A percentile compares a stretch with the other conserved stretches of the same genome.
Evolutionary conservation across 2,888 invertebrate genomes (phyloP).

Genomic region (Tiphia femorata): DNA sequence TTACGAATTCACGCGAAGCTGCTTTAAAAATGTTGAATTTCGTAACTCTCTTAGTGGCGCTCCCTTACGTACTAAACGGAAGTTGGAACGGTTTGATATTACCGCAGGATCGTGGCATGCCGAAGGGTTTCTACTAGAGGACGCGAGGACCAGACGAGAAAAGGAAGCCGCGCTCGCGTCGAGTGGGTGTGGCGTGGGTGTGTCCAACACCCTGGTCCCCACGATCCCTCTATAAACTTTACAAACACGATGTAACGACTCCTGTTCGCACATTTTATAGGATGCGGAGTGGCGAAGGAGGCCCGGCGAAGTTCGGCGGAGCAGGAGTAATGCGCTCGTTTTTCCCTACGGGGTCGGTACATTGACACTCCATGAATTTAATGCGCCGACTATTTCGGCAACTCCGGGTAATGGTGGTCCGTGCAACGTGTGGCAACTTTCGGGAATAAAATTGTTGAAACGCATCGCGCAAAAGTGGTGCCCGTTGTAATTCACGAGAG

Average conservation of each 20-base stretch:
- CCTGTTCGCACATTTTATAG: conserved; percentile 46
- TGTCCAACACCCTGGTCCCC: conserved; percentile 57
- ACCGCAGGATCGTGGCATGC: background rate
- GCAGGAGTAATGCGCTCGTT: conserved; percentile 20
- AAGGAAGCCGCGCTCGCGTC: conserved; percentile 27
- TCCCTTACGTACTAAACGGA: too few relatives aligned
- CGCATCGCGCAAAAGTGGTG: too few relatives aligned
- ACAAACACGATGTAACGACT: conserved; percentile 53
- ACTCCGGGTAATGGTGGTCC: too few relatives aligned
- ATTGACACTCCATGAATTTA: background rate
- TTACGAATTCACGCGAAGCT: too few relatives aligned
- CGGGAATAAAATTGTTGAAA: too few relatives aligned
- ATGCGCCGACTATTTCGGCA: background rate
- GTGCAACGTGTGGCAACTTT: too few relatives aligned
- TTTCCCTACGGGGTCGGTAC: background rate
- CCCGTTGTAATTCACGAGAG: too few relatives aligned
- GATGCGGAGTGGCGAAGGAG: conserved; percentile 12
- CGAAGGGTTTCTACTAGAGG: background rate
- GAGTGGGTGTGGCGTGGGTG: conserved; percentile 67
- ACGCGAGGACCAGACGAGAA: background rate
- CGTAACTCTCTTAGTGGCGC: too few relatives aligned
- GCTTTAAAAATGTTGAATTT: too few relatives aligned
- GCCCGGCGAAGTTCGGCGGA: conserved; percentile 24
- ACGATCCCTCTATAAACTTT: conserved; percentile 43
- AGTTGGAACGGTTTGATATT: too few relatives aligned